Evolutionary conservation across 2,797 vertebrate species (phyloP).

Genomic region (Hirundo rustica): DNA sequence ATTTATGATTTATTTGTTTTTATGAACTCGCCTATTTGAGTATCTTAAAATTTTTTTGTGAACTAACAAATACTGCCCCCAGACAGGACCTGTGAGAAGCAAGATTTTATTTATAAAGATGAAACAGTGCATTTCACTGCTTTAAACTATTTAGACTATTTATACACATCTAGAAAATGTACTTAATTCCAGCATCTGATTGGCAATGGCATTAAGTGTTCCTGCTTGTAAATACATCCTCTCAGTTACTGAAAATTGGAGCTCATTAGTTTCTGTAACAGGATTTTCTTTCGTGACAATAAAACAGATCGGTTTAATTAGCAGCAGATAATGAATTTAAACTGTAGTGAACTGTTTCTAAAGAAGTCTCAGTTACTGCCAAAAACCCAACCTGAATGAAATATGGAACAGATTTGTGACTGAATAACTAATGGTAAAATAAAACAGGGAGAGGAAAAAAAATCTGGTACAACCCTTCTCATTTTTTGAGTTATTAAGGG

Average conservation of each 20-base stretch:
- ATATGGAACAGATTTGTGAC: background rate
- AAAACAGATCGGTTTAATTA: conserved; percentile 73
- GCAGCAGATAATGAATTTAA: conserved; percentile 68
- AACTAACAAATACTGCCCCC: background rate
- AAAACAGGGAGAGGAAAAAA: background rate
- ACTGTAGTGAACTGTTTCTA: background rate
- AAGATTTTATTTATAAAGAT: background rate
- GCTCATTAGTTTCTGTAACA: conserved; percentile 61
- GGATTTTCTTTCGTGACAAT: conserved; percentile 68
- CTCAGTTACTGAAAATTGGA: conserved; percentile 13
- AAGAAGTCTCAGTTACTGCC: conserved; percentile 15
- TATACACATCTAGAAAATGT: background rate
- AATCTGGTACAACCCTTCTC: background rate
- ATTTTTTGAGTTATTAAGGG: background rate
- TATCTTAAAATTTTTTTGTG: background rate
- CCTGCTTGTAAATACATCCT: background rate
- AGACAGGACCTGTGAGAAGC: background rate
- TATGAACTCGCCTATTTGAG: background rate
- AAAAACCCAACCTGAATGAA: background rate
- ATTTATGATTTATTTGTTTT: background rate
- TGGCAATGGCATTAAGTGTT: background rate
- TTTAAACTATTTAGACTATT: background rate
- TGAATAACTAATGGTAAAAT: background rate
- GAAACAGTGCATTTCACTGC: background rate
- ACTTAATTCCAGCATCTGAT: background rate